Evolutionary conservation across 1,140 invertebrate species (phyloP).

Genomic region (Tetragonula clypearis): DNA sequence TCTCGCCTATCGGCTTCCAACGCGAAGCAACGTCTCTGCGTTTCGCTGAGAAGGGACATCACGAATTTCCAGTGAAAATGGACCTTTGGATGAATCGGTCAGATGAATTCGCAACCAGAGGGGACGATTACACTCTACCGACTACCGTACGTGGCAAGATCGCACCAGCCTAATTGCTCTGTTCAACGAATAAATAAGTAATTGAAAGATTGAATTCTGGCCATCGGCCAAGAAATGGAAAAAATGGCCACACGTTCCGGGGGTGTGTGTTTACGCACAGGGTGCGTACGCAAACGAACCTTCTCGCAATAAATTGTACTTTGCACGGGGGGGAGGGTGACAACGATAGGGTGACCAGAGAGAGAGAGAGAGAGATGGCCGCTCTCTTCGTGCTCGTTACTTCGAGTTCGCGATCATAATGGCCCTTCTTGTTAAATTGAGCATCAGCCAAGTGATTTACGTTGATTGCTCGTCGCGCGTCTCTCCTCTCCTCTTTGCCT

Average conservation of each 20-base stretch:
- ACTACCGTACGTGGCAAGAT: no score
- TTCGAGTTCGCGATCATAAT: slow-evolving; percentile 77
- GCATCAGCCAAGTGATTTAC: slow-evolving; percentile 81
- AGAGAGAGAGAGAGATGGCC: background rate
- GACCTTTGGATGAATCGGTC: background rate
- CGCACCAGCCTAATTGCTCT: no score
- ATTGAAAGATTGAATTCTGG: background rate
- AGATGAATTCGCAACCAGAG: no score
- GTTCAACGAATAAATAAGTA: background rate
- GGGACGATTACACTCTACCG: no score
- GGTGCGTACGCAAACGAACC: background rate
- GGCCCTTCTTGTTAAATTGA: slow-evolving; percentile 82
- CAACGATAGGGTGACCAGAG: slow-evolving; percentile 8
- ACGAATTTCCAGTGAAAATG: no score
- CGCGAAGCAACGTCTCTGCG: background rate
- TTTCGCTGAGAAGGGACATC: no score
- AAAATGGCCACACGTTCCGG: background rate
- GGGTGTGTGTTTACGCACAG: background rate
- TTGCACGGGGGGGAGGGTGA: background rate
- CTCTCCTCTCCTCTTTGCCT: slow-evolving; percentile 41
- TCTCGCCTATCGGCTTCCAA: background rate
- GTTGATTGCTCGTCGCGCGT: slow-evolving; percentile 79
- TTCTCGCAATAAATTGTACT: background rate
- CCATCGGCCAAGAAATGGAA: background rate
- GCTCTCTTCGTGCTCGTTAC: slow-evolving; percentile 68